phyloP scores from a whole-genome alignment of 1,140 invertebrate species.

The Marisa cornuarietis region DNA sequence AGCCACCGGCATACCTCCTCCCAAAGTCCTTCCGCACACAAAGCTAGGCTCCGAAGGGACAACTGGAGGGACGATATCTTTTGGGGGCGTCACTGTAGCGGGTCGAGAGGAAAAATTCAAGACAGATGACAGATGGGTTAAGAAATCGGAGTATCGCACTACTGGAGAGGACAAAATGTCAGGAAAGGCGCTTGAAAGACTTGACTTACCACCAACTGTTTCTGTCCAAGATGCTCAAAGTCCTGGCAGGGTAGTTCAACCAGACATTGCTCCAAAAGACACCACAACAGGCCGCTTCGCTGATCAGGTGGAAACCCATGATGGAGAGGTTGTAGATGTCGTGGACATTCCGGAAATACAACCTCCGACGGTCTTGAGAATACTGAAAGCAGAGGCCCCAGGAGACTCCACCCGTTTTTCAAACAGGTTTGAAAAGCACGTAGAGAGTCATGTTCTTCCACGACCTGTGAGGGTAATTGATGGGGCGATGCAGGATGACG shows the following conservation, averaged over 20 bases:
- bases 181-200: background rate
- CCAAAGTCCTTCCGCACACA: background rate
- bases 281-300: background rate
- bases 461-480: background rate
- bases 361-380: background rate
- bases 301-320: background rate
- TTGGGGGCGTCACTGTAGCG: too few species aligned
- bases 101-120: slow-evolving; percentile 1
- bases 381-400: background rate
- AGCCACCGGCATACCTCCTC: background rate
- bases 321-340: background rate
- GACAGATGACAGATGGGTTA: background rate
- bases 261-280: background rate
- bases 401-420: too few species aligned
- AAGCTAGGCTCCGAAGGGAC: background rate
- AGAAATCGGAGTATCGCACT: background rate
- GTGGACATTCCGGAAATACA: background rate
- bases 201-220: background rate
- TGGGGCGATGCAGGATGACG: background rate
- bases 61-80: background rate
- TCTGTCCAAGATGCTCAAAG: background rate
- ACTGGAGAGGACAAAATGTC: background rate
- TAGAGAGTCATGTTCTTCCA: background rate
- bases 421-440: background rate
- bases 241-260: background rate